Conservation (phyloP, 1,140 invertebrate species). For the Cherax quadricarinatus region DNA sequence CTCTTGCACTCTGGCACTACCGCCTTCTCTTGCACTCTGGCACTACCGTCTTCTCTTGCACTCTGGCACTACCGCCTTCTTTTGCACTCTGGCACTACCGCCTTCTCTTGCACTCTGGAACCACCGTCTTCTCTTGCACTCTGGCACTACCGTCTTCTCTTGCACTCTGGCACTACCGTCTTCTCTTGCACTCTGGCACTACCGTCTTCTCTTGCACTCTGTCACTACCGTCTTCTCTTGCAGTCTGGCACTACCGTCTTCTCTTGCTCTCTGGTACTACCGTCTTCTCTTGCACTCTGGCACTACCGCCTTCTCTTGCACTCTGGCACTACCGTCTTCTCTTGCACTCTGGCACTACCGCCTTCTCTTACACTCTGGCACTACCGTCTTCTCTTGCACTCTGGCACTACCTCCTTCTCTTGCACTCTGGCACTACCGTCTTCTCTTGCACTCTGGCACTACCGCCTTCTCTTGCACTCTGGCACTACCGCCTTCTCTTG, state of each 20-base stretch:
- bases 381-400: background rate
- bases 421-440: too few species aligned
- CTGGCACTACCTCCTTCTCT: background rate
- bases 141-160: background rate
- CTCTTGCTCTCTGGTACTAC: background rate
- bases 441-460: constrained; percentile 4
- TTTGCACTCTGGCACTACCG: background rate
- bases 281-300: background rate
- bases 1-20: background rate
- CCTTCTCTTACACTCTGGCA: background rate
- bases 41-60: too few species aligned
- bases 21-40: background rate
- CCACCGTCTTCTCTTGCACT: background rate
- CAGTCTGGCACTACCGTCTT: too few species aligned
- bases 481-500: background rate
- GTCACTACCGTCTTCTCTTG: too few species aligned
- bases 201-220: background rate
- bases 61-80: background rate
- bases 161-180: background rate
- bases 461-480: background rate
- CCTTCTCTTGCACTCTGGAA: background rate
- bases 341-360: background rate
- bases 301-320: background rate
- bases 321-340: background rate
- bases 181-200: background rate